Conservation (phyloP, 1,140 invertebrate species). For the Galleria mellonella region DNA sequence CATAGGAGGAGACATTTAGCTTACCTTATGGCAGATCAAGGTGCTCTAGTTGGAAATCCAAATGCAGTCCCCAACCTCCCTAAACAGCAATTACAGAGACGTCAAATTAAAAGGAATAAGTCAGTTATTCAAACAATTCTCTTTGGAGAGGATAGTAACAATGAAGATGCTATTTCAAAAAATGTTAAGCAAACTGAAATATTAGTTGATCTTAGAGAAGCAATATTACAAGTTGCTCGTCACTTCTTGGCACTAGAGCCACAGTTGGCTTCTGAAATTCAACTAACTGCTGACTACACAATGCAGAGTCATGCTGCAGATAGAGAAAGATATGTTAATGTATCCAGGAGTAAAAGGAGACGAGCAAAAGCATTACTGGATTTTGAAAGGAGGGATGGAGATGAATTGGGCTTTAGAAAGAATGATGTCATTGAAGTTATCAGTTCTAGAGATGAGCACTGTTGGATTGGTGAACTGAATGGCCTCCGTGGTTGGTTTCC, state of each 20-base stretch:
- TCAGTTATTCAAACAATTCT: slow-evolving; percentile 92
- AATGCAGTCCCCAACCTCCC: slow-evolving; percentile 92
- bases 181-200: slow-evolving; percentile 97
- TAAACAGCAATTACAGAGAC: slow-evolving; percentile 87
- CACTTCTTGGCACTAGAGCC: slow-evolving; percentile 91
- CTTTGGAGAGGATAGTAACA: slow-evolving; percentile 84
- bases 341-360: slow-evolving; percentile 88
- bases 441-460: slow-evolving; percentile 99
- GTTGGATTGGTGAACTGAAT: slow-evolving; percentile 99
- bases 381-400: slow-evolving; percentile 98
- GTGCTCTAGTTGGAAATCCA: slow-evolving; percentile 92
- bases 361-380: slow-evolving; percentile 97
- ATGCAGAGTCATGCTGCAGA: slow-evolving; percentile 97
- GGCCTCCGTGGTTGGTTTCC: slow-evolving; percentile 99
- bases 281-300: slow-evolving; percentile 93
- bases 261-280: slow-evolving; percentile 81
- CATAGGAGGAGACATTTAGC: slow-evolving; percentile 93
- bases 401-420: slow-evolving; percentile 98
- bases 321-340: slow-evolving; percentile 95
- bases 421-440: slow-evolving; percentile 99
- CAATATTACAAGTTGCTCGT: slow-evolving; percentile 91
- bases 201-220: slow-evolving; percentile 96
- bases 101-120: slow-evolving; percentile 93
- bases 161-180: slow-evolving; percentile 94
- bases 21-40: slow-evolving; percentile 97